phyloP scores from a whole-genome alignment of 2,113 vertebrate species.

The Ardeotis arabs region DNA sequence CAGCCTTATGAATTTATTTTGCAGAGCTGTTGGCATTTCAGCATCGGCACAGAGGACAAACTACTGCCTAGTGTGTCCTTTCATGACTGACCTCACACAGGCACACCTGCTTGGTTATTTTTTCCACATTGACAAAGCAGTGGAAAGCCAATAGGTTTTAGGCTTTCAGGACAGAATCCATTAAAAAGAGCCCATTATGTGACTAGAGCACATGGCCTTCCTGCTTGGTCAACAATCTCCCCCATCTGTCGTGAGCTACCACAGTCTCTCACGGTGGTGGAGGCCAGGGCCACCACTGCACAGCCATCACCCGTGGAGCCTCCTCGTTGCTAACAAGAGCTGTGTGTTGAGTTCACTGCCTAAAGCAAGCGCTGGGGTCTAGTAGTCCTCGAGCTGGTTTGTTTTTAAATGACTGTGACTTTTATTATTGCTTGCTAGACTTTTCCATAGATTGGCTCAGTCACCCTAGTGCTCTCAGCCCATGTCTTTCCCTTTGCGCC shows the following conservation, averaged over 20 bases:
- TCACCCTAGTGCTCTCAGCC: neutral
- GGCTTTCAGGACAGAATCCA: neutral
- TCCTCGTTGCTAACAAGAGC: neutral
- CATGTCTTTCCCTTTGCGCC: neutral
- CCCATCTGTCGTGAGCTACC: neutral
- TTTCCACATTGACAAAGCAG: neutral
- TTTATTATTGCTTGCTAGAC: neutral
- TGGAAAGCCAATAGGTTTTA: neutral
- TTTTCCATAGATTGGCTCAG: neutral
- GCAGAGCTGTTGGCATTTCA: neutral
- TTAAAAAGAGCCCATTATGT: neutral
- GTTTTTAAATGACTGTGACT: neutral
- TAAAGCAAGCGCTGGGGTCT: neutral
- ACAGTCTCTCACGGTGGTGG: neutral
- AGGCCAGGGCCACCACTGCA: neutral
- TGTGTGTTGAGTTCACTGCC: rapidly evolving
- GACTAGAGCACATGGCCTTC: neutral
- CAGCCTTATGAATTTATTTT: neutral
- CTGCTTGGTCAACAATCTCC: neutral
- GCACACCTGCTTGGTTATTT: neutral
- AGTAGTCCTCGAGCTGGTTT: neutral
- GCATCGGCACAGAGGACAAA: neutral
- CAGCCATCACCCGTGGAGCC: rapidly evolving
- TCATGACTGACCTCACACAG: neutral
- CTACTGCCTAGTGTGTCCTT: neutral